Percentiles rank a stretch among this genome's conserved stretches.
phyloP scores from a whole-genome alignment of 2,113 vertebrate genomes.

The Aix galericulata region DNA sequence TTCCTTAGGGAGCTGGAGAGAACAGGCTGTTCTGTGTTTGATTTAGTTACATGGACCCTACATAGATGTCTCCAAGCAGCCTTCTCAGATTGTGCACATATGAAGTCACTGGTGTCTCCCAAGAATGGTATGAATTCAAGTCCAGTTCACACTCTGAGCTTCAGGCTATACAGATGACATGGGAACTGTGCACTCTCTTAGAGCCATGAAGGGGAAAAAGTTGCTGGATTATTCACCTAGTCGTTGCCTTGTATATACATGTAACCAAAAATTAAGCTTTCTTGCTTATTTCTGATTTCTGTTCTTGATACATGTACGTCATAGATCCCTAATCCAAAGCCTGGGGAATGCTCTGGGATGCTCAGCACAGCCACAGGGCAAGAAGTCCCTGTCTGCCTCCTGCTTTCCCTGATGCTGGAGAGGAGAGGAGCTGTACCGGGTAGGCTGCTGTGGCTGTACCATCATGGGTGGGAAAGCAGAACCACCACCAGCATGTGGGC shows the following conservation, averaged over 20 bases:
- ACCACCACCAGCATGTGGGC: not conserved
- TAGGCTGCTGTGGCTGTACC: not conserved
- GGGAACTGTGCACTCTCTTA: not conserved
- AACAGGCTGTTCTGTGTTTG: not conserved
- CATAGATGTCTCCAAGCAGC: not conserved
- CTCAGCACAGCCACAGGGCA: rapidly evolving
- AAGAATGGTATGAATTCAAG: not conserved
- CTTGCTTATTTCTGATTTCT: not conserved
- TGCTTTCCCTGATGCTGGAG: not conserved
- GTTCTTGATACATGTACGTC: not conserved
- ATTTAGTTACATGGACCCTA: not conserved
- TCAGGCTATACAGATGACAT: not conserved
- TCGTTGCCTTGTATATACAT: not conserved
- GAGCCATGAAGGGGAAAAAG: not conserved
- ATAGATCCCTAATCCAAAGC: not conserved
- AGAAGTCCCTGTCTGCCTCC: not conserved
- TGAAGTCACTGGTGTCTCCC: not conserved
- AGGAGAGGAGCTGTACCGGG: not conserved
- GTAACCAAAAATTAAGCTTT: not conserved
- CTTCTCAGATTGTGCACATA: not conserved
- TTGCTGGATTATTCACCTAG: no score
- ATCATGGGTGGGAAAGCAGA: not conserved
- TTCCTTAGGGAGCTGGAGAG: not conserved
- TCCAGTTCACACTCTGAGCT: not conserved
- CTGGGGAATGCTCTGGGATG: not conserved